Percentiles rank a stretch among this genome's conserved stretches.
phyloP scores from a whole-genome alignment of 2,888 invertebrate genomes.

The Lithosia quadra region DNA sequence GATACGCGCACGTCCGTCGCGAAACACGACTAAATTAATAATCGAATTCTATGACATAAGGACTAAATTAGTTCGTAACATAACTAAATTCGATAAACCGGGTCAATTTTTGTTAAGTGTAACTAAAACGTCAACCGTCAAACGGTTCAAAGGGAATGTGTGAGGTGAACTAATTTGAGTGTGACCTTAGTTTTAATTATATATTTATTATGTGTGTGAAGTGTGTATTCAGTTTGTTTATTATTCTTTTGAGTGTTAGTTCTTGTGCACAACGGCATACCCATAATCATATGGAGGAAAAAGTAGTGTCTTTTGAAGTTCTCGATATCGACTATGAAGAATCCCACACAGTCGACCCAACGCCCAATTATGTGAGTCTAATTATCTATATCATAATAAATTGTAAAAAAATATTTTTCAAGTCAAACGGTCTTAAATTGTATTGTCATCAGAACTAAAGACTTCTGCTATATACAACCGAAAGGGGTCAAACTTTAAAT shows the following conservation, averaged over 20 bases:
- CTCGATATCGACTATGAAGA: constrained; percentile 6
- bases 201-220: constrained; percentile 18
- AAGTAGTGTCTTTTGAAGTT: neutral
- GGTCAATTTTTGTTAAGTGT: neutral
- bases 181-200: constrained; percentile 4
- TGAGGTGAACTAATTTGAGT: neutral
- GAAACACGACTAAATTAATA: neutral
- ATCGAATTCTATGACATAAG: neutral
- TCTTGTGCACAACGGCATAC: constrained; percentile 13
- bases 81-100: neutral
- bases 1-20: constrained; percentile 4
- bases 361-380: constrained; percentile 31
- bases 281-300: neutral
- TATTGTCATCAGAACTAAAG: too few species aligned
- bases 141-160: neutral
- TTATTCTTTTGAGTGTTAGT: constrained; percentile 26
- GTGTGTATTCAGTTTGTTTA: constrained; percentile 25
- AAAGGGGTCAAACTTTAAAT: too few species aligned
- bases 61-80: neutral
- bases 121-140: neutral
- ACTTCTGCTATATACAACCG: too few species aligned
- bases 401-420: too few species aligned
- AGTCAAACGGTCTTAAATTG: too few species aligned
- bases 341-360: constrained; percentile 8
- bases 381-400: too few species aligned